Evolutionary conservation across 2,888 invertebrate species (phyloP), one percentile per base, ranked within the genome.

Genomic region (Nomada goodeniana): DNA sequence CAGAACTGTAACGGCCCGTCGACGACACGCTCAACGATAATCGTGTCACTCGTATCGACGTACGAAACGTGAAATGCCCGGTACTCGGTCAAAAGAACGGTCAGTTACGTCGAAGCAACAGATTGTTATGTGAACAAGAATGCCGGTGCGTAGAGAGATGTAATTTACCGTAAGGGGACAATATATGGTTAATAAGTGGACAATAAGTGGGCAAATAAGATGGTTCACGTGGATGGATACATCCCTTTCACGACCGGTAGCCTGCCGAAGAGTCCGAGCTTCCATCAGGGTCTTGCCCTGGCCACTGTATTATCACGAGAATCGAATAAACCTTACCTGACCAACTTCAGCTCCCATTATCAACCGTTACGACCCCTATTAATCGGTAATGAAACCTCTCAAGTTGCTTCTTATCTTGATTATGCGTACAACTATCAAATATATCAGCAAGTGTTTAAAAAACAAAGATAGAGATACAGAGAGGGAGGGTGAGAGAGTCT

Each of bases 201-300:
- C n/a, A n/a, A n/a, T n/a, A n/a, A n/a, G n/a, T 60, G 60, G 15
- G 4, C 23, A 29, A 29, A 26, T 71, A 71, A 50, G 29, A 93
- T 93, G 93, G 93, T 93, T 88, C 93, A 93, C 84, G 93, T 93
- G 76, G 92, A 92, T 76, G 93, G 92, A 84, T 91, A 92, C 83
- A 90, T 90, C 47, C 92, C 93, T 15, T 90, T 92, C 55, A 69
- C 92, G 81, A 90, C 90, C 69, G 91, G 88, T 93, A 97, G 97
- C 88, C 96, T 97, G 92, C 97, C 97, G 89, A 98, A 98, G 94
- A 97, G 97, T 91, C 97, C 97, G 87, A 97, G 97, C 93, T 97
- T 97, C 94, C 97, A 98, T 94, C 97, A 97, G 94, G 97, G 97
- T 78, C 95, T 97, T 89, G 97, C 97, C 94, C 95, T 97, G 91